A percentile compares a stretch with the other conserved stretches of the same genome.
Conservation (phyloP, 2,888 invertebrate genomes). For the Parochlus steinenii region DNA sequence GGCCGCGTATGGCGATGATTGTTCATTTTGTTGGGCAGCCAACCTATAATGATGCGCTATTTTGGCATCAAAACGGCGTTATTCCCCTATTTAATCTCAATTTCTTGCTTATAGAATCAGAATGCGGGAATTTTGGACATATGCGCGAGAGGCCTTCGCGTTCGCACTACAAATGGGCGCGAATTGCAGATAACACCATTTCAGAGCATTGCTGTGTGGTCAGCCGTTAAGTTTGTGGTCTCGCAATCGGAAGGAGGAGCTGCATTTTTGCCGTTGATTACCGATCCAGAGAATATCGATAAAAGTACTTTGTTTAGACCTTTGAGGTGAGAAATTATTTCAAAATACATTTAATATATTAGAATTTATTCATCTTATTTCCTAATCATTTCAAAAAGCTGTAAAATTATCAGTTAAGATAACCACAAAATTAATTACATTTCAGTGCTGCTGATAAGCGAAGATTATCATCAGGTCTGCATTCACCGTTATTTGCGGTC, state of each 20-base stretch:
- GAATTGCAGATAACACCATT: slow-evolving; percentile 61
- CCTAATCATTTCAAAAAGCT: slow-evolving; percentile 1
- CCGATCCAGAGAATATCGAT: slow-evolving; percentile 64
- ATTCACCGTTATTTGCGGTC: slow-evolving; percentile 77
- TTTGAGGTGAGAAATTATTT: slow-evolving; percentile 21
- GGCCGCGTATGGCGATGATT: no score
- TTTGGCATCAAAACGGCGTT: no score
- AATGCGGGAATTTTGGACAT: slow-evolving; percentile 26
- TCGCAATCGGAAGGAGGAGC: slow-evolving; percentile 41
- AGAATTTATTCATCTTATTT: neutral
- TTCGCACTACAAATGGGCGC: slow-evolving; percentile 43
- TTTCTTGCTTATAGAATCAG: slow-evolving; percentile 23
- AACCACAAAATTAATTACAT: neutral
- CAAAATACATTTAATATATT: slow-evolving; percentile 1
- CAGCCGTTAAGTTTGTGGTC: slow-evolving; percentile 70
- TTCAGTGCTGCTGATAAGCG: slow-evolving; percentile 26
- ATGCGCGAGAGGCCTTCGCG: slow-evolving; percentile 44
- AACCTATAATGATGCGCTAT: no score
- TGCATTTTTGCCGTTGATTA: slow-evolving; percentile 71
- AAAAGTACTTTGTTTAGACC: slow-evolving; percentile 48
- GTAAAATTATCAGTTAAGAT: neutral
- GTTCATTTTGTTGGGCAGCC: no score
- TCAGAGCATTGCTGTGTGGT: slow-evolving; percentile 86
- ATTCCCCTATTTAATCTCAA: no score
- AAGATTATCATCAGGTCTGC: slow-evolving; percentile 34